A percentile compares a stretch with the other conserved stretches of the same genome.
Evolutionary conservation across 2,888 invertebrate species (phyloP).

Genomic region (Eurytoma californica): DNA sequence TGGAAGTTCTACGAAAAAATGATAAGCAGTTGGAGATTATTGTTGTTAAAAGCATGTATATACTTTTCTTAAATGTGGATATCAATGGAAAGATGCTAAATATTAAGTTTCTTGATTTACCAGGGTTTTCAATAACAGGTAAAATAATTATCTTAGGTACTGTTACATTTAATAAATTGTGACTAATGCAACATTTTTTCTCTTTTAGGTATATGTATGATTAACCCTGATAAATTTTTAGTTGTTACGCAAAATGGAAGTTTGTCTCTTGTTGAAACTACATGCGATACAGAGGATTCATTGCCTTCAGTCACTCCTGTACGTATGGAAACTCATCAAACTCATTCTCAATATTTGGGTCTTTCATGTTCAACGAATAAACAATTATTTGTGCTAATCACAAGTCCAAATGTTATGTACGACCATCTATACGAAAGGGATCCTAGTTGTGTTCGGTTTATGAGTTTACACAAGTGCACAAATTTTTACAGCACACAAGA

Average conservation of each 20-base stretch:
- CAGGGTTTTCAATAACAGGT: constrained; percentile 69
- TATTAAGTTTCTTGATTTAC: constrained; percentile 59
- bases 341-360: constrained; percentile 66
- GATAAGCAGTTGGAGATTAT: constrained; percentile 59
- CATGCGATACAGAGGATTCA: constrained; percentile 57
- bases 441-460: constrained; percentile 67
- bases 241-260: constrained; percentile 65
- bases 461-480: constrained; percentile 58
- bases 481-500: constrained; percentile 38
- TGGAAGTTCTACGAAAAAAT: constrained; percentile 59
- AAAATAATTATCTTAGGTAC: constrained; percentile 22
- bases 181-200: constrained; percentile 7
- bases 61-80: constrained; percentile 62
- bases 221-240: constrained; percentile 60
- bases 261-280: constrained; percentile 54
- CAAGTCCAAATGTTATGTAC: constrained; percentile 68
- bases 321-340: constrained; percentile 59
- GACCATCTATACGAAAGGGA: constrained; percentile 71
- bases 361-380: constrained; percentile 65
- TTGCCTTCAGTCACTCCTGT: constrained; percentile 44
- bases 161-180: neutral
- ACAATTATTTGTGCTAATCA: constrained; percentile 63
- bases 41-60: constrained; percentile 62
- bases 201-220: constrained; percentile 62
- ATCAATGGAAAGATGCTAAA: constrained; percentile 58